Conservation (phyloP, 2,888 invertebrate genomes). For the Tetheella fluctuosa region DNA sequence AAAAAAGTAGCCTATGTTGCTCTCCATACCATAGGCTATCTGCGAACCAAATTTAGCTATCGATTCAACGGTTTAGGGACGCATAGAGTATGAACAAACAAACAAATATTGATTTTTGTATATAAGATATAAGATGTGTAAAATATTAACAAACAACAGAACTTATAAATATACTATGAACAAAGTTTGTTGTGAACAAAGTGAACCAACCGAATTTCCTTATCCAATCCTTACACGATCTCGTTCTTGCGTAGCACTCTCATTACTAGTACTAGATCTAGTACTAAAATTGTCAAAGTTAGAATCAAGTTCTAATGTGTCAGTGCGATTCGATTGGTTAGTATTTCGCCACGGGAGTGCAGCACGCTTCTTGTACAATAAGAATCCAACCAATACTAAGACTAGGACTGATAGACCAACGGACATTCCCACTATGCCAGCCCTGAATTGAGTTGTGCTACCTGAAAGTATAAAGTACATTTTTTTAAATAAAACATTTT, state of each 20-base stretch:
- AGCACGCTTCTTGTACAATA: slow-evolving; percentile 49
- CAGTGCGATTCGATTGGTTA: neutral
- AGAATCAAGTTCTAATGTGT: neutral
- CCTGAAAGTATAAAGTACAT: slow-evolving; percentile 28
- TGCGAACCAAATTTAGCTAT: no score
- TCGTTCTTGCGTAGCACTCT: neutral
- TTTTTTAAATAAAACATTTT: slow-evolving; percentile 4
- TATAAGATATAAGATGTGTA: no score
- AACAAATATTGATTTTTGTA: no score
- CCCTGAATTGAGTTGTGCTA: slow-evolving; percentile 38
- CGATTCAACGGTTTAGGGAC: no score
- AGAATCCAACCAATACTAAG: slow-evolving; percentile 42
- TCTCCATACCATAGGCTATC: no score
- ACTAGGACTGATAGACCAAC: slow-evolving; percentile 45
- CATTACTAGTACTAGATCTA: slow-evolving; percentile 5
- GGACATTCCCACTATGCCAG: slow-evolving; percentile 60
- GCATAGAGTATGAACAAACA: no score
- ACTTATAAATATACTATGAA: neutral
- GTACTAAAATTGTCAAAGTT: neutral
- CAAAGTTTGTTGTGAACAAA: neutral
- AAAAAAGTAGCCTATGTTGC: no score
- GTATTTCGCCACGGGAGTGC: slow-evolving; percentile 21
- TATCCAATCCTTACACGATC: neutral
- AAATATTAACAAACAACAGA: no score
- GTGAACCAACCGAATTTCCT: neutral